phyloP scores from a whole-genome alignment of 2,888 invertebrate genomes.

The Tetragonula carbonaria region DNA sequence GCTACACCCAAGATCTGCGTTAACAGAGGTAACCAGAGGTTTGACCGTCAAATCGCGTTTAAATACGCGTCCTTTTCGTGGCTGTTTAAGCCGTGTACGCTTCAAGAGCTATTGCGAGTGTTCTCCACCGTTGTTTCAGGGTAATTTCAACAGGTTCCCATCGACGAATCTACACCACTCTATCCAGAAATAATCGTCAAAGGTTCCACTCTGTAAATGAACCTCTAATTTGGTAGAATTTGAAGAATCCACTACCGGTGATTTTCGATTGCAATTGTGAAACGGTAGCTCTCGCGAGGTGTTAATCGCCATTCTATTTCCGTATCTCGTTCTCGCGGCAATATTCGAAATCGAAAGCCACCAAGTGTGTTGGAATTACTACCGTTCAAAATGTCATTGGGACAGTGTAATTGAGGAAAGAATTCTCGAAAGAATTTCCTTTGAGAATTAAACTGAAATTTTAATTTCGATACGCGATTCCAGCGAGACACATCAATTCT shows the following conservation, averaged over 20 bases:
- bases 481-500: neutral
- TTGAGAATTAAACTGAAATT: too few species aligned
- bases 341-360: neutral
- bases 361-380: neutral
- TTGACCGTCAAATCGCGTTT: constrained; percentile 66
- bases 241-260: too few species aligned
- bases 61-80: constrained; percentile 71
- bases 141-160: constrained; percentile 38
- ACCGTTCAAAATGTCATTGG: neutral
- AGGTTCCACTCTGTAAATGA: neutral
- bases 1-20: constrained; percentile 64
- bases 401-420: neutral
- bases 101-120: constrained; percentile 19
- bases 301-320: neutral
- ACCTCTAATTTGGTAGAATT: neutral
- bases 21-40: constrained; percentile 66
- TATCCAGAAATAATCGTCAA: constrained; percentile 13
- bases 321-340: neutral
- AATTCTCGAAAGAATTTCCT: neutral
- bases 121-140: neutral
- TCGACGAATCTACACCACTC: neutral
- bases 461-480: neutral
- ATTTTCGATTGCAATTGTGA: neutral
- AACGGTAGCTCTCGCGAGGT: neutral
- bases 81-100: constrained; percentile 22